Conservation (phyloP, 2,113 vertebrate species). For the Shinisaurus crocodilurus region DNA sequence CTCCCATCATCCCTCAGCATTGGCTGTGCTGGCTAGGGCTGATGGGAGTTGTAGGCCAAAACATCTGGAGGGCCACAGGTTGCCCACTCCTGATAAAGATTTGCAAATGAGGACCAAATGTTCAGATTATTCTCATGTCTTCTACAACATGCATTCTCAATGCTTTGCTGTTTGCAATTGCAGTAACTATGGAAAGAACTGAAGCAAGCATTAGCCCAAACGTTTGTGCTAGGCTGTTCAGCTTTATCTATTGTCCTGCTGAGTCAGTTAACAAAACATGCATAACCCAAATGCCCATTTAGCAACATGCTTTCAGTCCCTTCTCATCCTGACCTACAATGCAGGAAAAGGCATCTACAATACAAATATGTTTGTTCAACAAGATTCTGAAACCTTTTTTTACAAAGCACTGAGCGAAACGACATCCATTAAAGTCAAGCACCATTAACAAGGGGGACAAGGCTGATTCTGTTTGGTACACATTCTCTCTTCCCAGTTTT, state of each 20-base stretch:
- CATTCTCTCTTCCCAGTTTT: conserved; percentile 6
- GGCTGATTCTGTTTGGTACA: neutral
- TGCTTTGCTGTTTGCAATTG: neutral
- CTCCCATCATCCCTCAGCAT: too few species aligned
- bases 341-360: neutral
- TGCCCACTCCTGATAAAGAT: neutral
- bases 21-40: too few species aligned
- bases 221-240: conserved; percentile 1
- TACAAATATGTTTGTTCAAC: neutral
- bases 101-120: neutral
- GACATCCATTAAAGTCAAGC: neutral
- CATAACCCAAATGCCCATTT: neutral
- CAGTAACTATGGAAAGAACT: neutral
- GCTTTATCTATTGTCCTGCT: neutral
- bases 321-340: neutral
- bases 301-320: conserved; percentile 12
- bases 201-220: neutral
- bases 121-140: neutral
- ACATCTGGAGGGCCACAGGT: neutral
- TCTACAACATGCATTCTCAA: neutral
- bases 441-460: conserved; percentile 16
- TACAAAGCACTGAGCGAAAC: neutral
- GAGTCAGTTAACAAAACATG: conserved; percentile 8
- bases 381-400: conserved; percentile 31
- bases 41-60: neutral